Evolutionary conservation across 1,140 invertebrate genomes (phyloP), one percentile per base, ranked within the genome.

Genomic region (Lordiphosa clarofinis): DNA sequence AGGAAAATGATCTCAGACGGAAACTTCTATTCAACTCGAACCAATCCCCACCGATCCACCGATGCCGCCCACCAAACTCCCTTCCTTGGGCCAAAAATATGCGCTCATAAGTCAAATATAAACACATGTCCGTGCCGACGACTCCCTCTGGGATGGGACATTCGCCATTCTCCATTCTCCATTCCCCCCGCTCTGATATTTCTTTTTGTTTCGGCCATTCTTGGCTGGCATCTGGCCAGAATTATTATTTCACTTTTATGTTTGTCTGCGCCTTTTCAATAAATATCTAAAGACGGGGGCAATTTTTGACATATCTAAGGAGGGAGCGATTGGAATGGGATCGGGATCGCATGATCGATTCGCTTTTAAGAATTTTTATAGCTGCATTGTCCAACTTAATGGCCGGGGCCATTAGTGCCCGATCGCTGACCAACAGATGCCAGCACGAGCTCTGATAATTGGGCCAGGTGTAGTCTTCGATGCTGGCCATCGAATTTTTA

Each of bases 181-280:
- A 19, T 19, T 19, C 19, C 46, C 36, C 35, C 50, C 40, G 52
- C 57, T 54, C 68, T 73, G 69, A 53, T 73, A 64, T 64, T 73
- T 79, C 57, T 79, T 75, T 81, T 57, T 66, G 75, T 74, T 81
- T 79, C 66, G 62, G 72, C 52, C 57, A 55, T 75, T 53, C 49
- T 15, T 46, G 28, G 28, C 47, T 82, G 78, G 78, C 78, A 84
- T 47, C 67, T 58, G 79, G 78, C 78, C 78, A 82, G 78, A 84
- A 82, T 84, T 84, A 81, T 86, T 81, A 86, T 79, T 86, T 84
- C 82, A 84, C 72, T 82, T 86, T 86, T 74, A 84, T 82, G 76
- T 81, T 81, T 84, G 73, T 84, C 79, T 86, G 73, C 67, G 73
- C 70, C 63, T 81, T 86, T 86, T 79, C 76, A 84, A 84, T 78